These are phyloP conservation scores for Drosophila emarginata DNA, from an alignment of 2,888 invertebrate species.

Conservation along the genomic window DNA sequence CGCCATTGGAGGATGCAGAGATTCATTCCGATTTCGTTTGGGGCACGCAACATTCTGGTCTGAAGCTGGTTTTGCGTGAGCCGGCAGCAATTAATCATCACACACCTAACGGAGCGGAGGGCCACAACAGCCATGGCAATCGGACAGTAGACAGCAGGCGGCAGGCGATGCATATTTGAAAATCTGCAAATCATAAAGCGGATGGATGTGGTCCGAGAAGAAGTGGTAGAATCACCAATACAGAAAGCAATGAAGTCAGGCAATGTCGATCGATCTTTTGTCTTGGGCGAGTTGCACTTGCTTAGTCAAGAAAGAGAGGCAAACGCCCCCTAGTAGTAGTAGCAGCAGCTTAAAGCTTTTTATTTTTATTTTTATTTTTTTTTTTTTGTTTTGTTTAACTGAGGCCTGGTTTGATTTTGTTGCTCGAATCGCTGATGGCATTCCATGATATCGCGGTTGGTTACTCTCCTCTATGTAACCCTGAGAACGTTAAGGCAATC, in stretches of 20 bases:
- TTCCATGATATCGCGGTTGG: constrained; percentile 60
- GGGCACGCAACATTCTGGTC: constrained; percentile 47
- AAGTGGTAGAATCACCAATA: neutral
- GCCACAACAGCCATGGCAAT: constrained; percentile 23
- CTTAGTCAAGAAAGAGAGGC: constrained; percentile 61
- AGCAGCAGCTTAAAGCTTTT: constrained; percentile 3
- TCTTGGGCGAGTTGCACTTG: constrained; percentile 52
- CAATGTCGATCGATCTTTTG: constrained; percentile 65
- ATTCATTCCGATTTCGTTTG: constrained; percentile 17
- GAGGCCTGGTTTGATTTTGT: constrained; percentile 67
- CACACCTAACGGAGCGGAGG: constrained; percentile 63
- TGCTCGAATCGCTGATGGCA: constrained; percentile 68
- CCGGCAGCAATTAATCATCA: constrained; percentile 75
- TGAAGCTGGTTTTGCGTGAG: constrained; percentile 59
- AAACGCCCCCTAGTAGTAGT: constrained; percentile 24
- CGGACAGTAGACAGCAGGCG: constrained; percentile 31
- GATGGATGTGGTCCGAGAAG: constrained; percentile 22
- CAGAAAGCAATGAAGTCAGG: constrained; percentile 24
- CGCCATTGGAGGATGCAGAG: constrained; percentile 18
- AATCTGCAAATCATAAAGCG: constrained; percentile 74
- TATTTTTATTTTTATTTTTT: neutral
- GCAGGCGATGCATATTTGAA: constrained; percentile 75
- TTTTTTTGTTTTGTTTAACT: constrained; percentile 21
- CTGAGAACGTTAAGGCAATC: constrained; percentile 45
- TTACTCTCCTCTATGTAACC: constrained; percentile 34